These are phyloP conservation scores for Ametastegia equiseti DNA, from an alignment of 2,888 invertebrate species.

Conservation along the genomic window DNA sequence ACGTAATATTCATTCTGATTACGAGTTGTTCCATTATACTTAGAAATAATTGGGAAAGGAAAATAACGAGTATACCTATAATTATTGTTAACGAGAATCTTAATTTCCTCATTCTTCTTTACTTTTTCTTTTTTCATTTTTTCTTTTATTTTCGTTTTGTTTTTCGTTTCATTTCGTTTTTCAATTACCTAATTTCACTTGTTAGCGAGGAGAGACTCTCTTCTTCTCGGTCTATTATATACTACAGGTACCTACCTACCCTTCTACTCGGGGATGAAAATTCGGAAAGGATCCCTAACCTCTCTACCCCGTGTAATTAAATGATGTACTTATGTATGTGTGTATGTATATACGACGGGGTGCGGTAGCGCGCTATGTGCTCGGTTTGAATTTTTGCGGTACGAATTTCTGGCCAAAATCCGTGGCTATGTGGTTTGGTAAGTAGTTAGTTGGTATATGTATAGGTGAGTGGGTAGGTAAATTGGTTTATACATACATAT, in stretches of 20 bases:
- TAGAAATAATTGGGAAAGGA: too few relatives aligned
- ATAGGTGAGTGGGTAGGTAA: neutral
- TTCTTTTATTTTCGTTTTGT: neutral
- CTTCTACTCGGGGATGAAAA: neutral
- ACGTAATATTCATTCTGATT: too few relatives aligned
- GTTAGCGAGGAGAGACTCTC: neutral
- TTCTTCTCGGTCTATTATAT: neutral
- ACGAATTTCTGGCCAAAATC: neutral
- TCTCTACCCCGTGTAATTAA: neutral
- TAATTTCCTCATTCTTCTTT: neutral
- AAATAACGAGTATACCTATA: too few relatives aligned
- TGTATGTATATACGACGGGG: neutral
- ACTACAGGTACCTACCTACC: neutral
- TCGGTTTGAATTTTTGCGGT: neutral
- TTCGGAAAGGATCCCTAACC: neutral
- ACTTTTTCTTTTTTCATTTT: neutral
- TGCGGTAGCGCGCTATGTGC: too few relatives aligned
- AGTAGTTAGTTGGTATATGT: too few relatives aligned
- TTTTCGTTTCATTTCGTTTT: neutral
- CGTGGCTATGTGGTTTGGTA: too few relatives aligned
- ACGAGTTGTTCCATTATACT: too few relatives aligned
- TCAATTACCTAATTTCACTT: conserved; percentile 21
- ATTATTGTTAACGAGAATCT: conserved; percentile 3
- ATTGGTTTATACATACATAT: neutral
- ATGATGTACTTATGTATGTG: neutral